Evolutionary conservation across 35 echinoderm and acorn worm genomes (phyloP), one percentile per base, ranked within the genome.

Genomic region (Stichopus chloronotus): DNA sequence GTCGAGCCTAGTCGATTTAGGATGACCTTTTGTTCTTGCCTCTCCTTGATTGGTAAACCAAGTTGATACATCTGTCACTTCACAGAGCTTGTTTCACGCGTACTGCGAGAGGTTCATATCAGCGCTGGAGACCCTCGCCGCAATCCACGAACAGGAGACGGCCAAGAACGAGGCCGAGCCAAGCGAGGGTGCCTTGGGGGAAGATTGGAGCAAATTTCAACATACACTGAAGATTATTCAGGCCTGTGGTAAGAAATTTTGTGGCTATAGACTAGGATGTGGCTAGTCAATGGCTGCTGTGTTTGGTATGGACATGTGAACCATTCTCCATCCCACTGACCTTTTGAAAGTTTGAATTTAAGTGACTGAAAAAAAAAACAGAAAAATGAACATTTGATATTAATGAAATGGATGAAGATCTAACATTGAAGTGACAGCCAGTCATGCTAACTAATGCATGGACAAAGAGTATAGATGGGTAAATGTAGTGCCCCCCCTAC

Each of bases 121-220:
- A 10, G 92, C 93, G 5, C 58, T 99, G 21, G 88, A 87, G 5
- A 92, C 63, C 4, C 72, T 99, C 20, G 88, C 90, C 4, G 69
- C 88, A 7, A 81, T 88, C 5, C 87, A 92, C 52, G 96, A 94
- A 9, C 92, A 95, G 59, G 96, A 98, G 57, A 59, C 91, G 7
- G 55, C 59, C 53, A 92, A 71, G 19, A 87, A 59, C 30, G 96
- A 93, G 43, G 57, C 94, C 52, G 22, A 55, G 22, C 74, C 71
- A 20, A 83, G 60, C 55, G 87, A 80, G 8, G 92, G 92, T 6
- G 91, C 80, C 20, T 80, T 99, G 13, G 95, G 95, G 54, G 97
- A 99, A 79, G 97, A 99, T 79, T 96, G 97, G 95, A 94, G 87
- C 74, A 96, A 95, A 68, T 99, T 99, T 82, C 97, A 99, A 72